These are phyloP conservation scores for Lycaon pictus DNA, from an alignment of 2,113 vertebrate genomes.

Conservation along the genomic window DNA sequence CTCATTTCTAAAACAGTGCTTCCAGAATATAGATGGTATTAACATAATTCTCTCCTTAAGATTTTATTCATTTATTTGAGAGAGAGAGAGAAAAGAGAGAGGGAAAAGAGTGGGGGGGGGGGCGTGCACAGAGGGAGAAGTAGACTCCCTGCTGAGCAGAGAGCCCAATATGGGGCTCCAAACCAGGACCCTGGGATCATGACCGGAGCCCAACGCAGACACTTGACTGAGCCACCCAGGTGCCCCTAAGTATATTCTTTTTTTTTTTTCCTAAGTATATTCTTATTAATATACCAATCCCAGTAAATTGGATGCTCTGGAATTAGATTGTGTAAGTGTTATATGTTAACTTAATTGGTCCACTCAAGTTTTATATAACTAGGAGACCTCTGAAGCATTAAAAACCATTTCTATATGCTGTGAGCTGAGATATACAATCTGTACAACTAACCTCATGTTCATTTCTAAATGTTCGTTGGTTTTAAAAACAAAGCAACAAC, in stretches of 20 bases:
- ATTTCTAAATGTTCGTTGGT: not conserved
- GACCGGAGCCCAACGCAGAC: not conserved
- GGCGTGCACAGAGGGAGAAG: not conserved
- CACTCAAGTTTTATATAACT: not conserved
- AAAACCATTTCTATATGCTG: not conserved
- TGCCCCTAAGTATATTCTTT: not conserved
- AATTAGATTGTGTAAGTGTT: not conserved
- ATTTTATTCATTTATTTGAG: not conserved
- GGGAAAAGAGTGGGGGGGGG: too few relatives aligned
- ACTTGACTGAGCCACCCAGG: not conserved
- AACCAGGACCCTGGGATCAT: not conserved
- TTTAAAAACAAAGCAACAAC: conserved; percentile 4
- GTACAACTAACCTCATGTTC: not conserved
- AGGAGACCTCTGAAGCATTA: not conserved
- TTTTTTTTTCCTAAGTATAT: not conserved
- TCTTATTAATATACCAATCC: not conserved
- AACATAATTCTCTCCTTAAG: not conserved
- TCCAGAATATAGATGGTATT: not conserved
- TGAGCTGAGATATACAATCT: not conserved
- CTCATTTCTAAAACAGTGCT: not conserved
- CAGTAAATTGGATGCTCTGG: not conserved
- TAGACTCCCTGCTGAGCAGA: too few relatives aligned
- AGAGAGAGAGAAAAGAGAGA: not conserved
- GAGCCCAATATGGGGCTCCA: not conserved
- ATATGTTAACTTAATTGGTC: not conserved